Base-by-base conservation (phyloP, 64 coral and sea anemone genomes). In the Actinia equina region DNA sequence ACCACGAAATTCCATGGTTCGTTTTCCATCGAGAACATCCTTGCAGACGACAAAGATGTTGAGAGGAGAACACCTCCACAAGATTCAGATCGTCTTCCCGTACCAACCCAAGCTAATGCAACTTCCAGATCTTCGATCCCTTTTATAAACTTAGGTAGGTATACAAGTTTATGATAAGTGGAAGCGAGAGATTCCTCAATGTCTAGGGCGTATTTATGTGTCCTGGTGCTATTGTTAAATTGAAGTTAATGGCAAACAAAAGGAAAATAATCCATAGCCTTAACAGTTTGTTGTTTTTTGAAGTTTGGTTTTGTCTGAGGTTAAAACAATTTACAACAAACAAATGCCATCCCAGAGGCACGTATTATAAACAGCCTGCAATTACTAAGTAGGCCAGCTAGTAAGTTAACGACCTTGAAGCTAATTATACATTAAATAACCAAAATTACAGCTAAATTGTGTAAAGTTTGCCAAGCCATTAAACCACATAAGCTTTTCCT, bases 1-100 rank as follows among this genome's bases (percentile, higher is more conserved):
- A 70, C 91, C 7, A 79, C 88, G 20, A 89, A 84, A 58, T 97
- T 97, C 85, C 92, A 71, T 18, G 94, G 94, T 16, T 92, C 94
- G 2, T 96, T 96, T 76, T 96, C 94, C 14, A 96, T 96, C 30
- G 94, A 96, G 52, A 96, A 86, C 64, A 93, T 96, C 86, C 85
- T 96, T 13, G 84, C 91, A 41, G 87, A 86, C 22, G 79, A 84
- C 17, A 93, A 85, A 54, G 43, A 3, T 19, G 83, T 22, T 23
- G 78, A 81, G 5, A 81, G 77, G 58, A 84, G 17, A 26, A 85
- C 44, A 0, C 42, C 56, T 59, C 16, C 83, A 85, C 27, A 85
- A 2, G 53, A 27, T 11, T 45, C 83, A 57, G 9, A 51, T 49
- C 80, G 45, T 22, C 80, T 42, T 52, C 59, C 83, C 7, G 10